Evolutionary conservation across 2,888 invertebrate species (phyloP).

Genomic region (Sinodicranocentrus sp.): DNA sequence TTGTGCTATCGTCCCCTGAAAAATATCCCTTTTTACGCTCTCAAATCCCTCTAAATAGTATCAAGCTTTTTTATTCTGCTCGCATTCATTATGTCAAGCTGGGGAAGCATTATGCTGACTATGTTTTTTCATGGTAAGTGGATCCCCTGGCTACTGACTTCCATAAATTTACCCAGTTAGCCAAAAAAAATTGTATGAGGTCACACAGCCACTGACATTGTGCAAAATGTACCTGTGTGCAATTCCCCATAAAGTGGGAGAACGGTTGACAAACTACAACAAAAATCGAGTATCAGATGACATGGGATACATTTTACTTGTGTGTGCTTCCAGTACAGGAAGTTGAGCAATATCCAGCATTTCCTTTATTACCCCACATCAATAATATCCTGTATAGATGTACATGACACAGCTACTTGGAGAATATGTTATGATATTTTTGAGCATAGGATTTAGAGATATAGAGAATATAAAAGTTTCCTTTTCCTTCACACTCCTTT

Average conservation of each 20-base stretch:
- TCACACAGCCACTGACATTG: neutral
- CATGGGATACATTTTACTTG: too few relatives aligned
- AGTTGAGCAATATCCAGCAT: too few relatives aligned
- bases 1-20: neutral
- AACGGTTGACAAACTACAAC: too few relatives aligned
- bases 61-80: neutral
- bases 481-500: neutral
- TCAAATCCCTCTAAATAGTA: constrained; percentile 7
- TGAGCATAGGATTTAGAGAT: neutral
- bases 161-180: constrained; percentile 2
- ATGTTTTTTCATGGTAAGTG: constrained; percentile 4
- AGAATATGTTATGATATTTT: too few relatives aligned
- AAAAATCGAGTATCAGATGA: too few relatives aligned
- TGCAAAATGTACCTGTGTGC: neutral
- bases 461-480: neutral
- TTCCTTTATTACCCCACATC: too few relatives aligned
- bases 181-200: neutral
- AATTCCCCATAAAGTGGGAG: too few relatives aligned
- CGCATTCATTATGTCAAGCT: constrained; percentile 23
- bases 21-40: neutral
- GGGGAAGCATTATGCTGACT: constrained; percentile 23
- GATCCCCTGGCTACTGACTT: neutral
- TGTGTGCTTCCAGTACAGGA: too few relatives aligned
- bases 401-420: too few relatives aligned
- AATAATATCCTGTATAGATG: too few relatives aligned